A percentile compares a stretch with the other conserved stretches of the same genome.
phyloP scores from a whole-genome alignment of 2,797 vertebrate species.

The Forpus xanthops region DNA sequence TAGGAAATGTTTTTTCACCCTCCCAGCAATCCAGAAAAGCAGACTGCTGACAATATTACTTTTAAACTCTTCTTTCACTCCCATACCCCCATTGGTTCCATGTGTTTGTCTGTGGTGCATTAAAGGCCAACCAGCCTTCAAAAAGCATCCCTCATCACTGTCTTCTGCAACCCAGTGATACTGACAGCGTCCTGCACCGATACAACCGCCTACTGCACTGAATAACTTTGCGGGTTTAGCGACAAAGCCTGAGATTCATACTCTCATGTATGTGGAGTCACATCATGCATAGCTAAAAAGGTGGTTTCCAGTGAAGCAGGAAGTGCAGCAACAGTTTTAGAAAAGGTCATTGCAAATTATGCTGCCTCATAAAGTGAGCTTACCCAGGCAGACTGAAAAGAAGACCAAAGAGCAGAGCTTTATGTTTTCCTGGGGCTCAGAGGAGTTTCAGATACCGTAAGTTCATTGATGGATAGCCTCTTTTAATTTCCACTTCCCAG shows the following conservation, averaged over 20 bases:
- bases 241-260: background rate
- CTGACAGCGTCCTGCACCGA: fast-evolving
- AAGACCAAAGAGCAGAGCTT: background rate
- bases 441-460: background rate
- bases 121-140: background rate
- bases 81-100: fast-evolving
- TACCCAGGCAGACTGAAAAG: background rate
- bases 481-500: background rate
- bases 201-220: fast-evolving
- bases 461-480: background rate
- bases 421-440: background rate
- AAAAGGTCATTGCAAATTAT: constrained; percentile 51
- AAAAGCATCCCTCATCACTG: background rate
- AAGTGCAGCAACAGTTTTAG: constrained; percentile 6
- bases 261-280: background rate
- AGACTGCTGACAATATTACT: background rate
- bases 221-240: background rate
- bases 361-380: constrained; percentile 22
- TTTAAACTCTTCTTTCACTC: background rate
- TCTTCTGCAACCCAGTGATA: background rate
- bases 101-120: background rate
- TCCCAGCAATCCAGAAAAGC: background rate
- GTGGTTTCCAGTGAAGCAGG: constrained; percentile 31
- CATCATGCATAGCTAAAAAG: background rate
- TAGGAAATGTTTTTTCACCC: background rate